Evolutionary conservation across 2,888 invertebrate genomes (phyloP), one percentile per base, ranked within the genome.

Genomic region (Muscina levida): DNA sequence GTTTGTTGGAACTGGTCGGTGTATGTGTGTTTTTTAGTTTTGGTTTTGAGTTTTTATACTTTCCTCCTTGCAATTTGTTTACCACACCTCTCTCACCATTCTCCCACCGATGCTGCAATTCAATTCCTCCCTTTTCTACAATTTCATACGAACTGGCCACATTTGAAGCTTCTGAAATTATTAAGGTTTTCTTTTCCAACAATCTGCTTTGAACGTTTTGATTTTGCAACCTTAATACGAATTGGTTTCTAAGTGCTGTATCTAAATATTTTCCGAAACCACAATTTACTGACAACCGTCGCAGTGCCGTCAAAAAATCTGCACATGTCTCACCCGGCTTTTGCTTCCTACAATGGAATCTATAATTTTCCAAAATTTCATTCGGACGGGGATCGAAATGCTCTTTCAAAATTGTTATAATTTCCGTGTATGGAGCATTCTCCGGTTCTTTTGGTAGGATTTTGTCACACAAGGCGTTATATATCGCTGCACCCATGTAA

Each of bases 101-200:
- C 39, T 66, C 2, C 17, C 0, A 15, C 1, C 53, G 51, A 53
- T 73, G 10, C 1, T 79, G 83, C 17, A 83, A 37, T 62, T 83
- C 77, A 10, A 70, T 46, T 2, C 75, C 83, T 15, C 71, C 65
- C 70, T 76, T 82, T 65, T 83, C 77, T 37, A 77, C 79, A 31
- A 73, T 46, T 56, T 82, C 75, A 26, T 75, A 75, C 5, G 56
- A 76, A 10, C 44, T 72, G 22, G 72, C 81, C 48, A 73, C 75
- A 1, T 17, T 57, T 10, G 66, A 51, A 19, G 75, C 78, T 2
- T 80, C 70, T 0, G 75, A 77, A 8, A 80, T 53, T 19, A n/a
- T 78, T 22, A 80, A 59, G 0, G 56, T 53, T 71, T 73, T 79
- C 31, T 51, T 76, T 46, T 82, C 75, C 22, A 78, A 51, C 22